Evolutionary conservation across 2,888 invertebrate species (phyloP), one percentile per base, ranked within the genome.

Genomic region (Heliconius aoede): DNA sequence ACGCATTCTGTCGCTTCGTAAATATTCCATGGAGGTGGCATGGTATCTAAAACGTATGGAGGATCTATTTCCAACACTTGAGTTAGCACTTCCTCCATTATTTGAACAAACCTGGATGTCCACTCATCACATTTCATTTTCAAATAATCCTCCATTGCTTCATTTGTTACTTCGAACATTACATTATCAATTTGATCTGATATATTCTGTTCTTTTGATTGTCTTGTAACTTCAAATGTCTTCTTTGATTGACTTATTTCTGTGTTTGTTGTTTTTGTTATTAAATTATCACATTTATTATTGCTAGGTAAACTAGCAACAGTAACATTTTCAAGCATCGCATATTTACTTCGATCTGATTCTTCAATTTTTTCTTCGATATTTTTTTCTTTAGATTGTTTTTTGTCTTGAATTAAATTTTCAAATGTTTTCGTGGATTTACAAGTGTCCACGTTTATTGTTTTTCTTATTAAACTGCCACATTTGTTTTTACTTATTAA

Each of bases 21-120:
- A 21, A 93, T 80, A 60, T 86, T 90, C 91, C 90, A 90, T 1
- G 91, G 91, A 0, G 91, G 90, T 1, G 88, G 88, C 78, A 89
- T 81, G 15, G 81, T 79, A 26, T 79, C 81, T 62, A 85, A 80
- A 40, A 79, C 73, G 79, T 83, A 86, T 2, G 79, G 64, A 1
- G 87, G 83, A 30, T 88, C 85, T 77, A 84, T 85, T 26, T 86
- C 85, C 75, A 93, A 82, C 55, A 92, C 83, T 77, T 89, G 87
- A 51, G 86, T 85, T 40, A 94, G 80, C 13, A 86, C 89, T 76
- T 93, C 91, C 82, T 93, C 93, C 92, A 94, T 93, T 84, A 92
- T 90, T 83, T 93, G 91, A 24, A 88, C 82, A 79, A 91, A 93
- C 76, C 91, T 87, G 46, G 90, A 89, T 11, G 92, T 83, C 91